Evolutionary conservation across 2,888 invertebrate genomes (phyloP).

Genomic region (Leptinotarsa juncta): DNA sequence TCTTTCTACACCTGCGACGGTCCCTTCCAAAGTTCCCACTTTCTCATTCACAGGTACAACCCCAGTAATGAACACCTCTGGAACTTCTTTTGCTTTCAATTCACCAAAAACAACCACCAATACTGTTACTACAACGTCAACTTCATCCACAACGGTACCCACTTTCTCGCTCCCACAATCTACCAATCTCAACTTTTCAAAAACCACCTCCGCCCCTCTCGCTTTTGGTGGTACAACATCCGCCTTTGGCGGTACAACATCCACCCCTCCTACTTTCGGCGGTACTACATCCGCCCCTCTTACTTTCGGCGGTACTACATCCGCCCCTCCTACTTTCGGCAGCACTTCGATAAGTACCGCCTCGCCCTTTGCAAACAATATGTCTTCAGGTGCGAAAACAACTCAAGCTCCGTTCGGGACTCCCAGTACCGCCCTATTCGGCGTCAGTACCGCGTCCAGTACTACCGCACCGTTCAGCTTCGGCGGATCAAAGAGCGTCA

Average conservation of each 20-base stretch:
- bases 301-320: conserved; percentile 19
- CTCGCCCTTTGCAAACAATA: conserved; percentile 29
- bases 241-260: conserved; percentile 8
- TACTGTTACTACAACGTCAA: conserved; percentile 18
- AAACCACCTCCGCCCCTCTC: neutral
- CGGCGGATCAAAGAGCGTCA: neutral
- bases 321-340: neutral
- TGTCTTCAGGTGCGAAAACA: neutral
- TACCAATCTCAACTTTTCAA: neutral
- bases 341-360: conserved; percentile 3
- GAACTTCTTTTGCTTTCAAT: conserved; percentile 30
- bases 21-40: neutral
- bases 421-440: neutral
- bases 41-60: conserved; percentile 8
- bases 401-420: neutral
- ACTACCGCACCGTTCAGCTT: conserved; percentile 10
- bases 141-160: conserved; percentile 22
- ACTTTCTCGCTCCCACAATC: neutral
- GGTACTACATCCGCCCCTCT: neutral
- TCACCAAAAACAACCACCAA: conserved; percentile 23
- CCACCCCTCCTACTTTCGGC: conserved; percentile 29
- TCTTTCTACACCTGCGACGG: neutral
- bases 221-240: neutral
- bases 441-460: conserved; percentile 17
- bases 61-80: neutral